Evolutionary conservation across 2,797 vertebrate genomes (phyloP).

Genomic region (Melanotaenia nigrans): DNA sequence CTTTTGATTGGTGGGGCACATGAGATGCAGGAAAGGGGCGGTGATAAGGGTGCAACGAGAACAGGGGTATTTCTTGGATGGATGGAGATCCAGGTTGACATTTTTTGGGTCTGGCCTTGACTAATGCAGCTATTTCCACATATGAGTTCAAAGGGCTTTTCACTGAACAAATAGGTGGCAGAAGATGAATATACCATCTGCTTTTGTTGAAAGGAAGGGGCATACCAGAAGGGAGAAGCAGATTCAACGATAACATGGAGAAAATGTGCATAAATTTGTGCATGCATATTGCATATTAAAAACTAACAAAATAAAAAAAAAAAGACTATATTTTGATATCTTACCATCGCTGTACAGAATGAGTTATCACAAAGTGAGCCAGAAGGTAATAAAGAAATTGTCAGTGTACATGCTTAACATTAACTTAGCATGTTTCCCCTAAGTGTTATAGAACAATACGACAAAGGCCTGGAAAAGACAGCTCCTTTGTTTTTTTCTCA

Average conservation of each 20-base stretch:
- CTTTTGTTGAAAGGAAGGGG: slow-evolving; percentile 64
- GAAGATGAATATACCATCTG: slow-evolving; percentile 73
- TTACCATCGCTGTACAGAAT: not conserved
- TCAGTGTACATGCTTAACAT: slow-evolving; percentile 56
- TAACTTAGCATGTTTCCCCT: slow-evolving; percentile 66
- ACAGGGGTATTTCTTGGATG: slow-evolving; percentile 71
- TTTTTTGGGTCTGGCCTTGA: slow-evolving; percentile 79
- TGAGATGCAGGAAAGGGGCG: slow-evolving; percentile 56
- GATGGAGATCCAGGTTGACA: slow-evolving; percentile 79
- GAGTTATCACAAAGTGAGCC: slow-evolving; percentile 46
- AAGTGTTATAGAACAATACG: slow-evolving; percentile 69
- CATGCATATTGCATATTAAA: not conserved
- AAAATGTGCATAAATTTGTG: not conserved
- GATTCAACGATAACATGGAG: slow-evolving; percentile 5
- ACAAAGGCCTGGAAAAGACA: slow-evolving; percentile 75
- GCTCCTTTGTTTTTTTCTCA: slow-evolving; percentile 83
- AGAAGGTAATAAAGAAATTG: slow-evolving; percentile 64
- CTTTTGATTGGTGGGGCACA: slow-evolving; percentile 79
- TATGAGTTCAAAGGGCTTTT: slow-evolving; percentile 78
- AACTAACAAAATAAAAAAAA: slow-evolving; percentile 9
- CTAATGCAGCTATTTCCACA: slow-evolving; percentile 82
- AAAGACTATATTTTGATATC: not conserved
- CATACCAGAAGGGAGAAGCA: slow-evolving; percentile 18
- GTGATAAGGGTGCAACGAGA: slow-evolving; percentile 68
- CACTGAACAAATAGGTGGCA: slow-evolving; percentile 75